Evolutionary conservation across 2,888 invertebrate genomes (phyloP).

Genomic region (Drosophila pseudotakahashii): DNA sequence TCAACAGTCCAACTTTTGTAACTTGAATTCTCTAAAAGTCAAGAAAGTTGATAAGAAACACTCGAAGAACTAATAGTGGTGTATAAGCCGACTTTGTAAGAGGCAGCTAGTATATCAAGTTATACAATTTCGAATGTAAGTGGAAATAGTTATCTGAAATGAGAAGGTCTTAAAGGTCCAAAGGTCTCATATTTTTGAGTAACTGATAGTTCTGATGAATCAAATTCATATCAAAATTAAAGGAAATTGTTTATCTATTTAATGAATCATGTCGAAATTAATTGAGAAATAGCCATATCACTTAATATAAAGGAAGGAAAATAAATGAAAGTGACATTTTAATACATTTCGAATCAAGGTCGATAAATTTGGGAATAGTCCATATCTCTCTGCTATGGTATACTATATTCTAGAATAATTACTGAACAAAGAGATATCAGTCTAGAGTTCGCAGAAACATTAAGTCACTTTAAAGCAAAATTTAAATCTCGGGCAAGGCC

Average conservation of each 20-base stretch:
- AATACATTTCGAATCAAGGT: not conserved
- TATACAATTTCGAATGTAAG: not conserved
- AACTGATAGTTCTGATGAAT: conserved; percentile 22
- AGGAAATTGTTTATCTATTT: conserved; percentile 4
- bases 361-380: not conserved
- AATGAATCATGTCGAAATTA: conserved; percentile 11
- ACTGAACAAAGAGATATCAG: not conserved
- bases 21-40: not conserved
- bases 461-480: too few relatives aligned
- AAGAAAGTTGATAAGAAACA: not conserved
- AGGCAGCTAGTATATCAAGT: not conserved
- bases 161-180: conserved; percentile 10
- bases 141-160: not conserved
- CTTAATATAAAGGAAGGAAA: not conserved
- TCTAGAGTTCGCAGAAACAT: not conserved
- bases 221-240: conserved; percentile 21
- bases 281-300: conserved; percentile 12
- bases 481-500: not conserved
- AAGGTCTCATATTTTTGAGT: not conserved
- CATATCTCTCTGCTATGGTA: not conserved
- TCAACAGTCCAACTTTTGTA: not conserved
- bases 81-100: not conserved
- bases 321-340: not conserved
- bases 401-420: not conserved
- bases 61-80: not conserved